phyloP scores from a whole-genome alignment of 1,140 invertebrate species.

The Conopomorpha cramerella region DNA sequence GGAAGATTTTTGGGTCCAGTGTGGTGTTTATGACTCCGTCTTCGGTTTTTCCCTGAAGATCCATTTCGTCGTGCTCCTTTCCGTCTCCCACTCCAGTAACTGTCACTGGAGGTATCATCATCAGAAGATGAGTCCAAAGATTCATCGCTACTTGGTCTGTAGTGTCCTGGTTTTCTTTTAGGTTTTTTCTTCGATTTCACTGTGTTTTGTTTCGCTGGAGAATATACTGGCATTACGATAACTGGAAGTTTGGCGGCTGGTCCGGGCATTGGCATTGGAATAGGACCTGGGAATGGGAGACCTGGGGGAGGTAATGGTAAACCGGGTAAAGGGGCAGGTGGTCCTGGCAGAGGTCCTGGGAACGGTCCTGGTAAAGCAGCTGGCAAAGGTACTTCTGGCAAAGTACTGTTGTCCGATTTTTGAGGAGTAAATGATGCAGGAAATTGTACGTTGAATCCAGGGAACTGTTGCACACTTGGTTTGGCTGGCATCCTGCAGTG shows the following conservation, averaged over 20 bases:
- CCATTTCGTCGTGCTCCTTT: slow-evolving; percentile 10
- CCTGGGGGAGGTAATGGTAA: slow-evolving; percentile 14
- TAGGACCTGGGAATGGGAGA: background rate
- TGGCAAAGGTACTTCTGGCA: background rate
- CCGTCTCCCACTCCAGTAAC: slow-evolving; percentile 4
- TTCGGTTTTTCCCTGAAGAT: slow-evolving; percentile 4
- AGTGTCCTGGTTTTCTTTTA: no score
- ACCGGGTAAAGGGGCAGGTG: slow-evolving; percentile 10
- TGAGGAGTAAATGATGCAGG: no score
- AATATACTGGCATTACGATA: slow-evolving; percentile 49
- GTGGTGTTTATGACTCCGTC: slow-evolving; percentile 9
- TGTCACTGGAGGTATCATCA: slow-evolving; percentile 7
- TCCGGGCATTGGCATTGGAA: slow-evolving; percentile 7
- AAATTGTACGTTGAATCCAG: no score
- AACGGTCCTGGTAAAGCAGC: background rate
- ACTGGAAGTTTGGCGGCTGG: slow-evolving; percentile 40
- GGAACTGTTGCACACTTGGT: no score
- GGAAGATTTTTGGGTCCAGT: slow-evolving; percentile 13
- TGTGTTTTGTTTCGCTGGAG: slow-evolving; percentile 12
- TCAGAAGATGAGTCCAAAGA: slow-evolving; percentile 12
- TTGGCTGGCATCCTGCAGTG: slow-evolving; percentile 33
- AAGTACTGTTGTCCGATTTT: background rate
- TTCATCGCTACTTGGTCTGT: slow-evolving; percentile 6
- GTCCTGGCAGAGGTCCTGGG: no score
- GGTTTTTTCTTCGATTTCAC: no score